Evolutionary conservation across 2,113 vertebrate species (phyloP).

Genomic region (Jacana jacana): DNA sequence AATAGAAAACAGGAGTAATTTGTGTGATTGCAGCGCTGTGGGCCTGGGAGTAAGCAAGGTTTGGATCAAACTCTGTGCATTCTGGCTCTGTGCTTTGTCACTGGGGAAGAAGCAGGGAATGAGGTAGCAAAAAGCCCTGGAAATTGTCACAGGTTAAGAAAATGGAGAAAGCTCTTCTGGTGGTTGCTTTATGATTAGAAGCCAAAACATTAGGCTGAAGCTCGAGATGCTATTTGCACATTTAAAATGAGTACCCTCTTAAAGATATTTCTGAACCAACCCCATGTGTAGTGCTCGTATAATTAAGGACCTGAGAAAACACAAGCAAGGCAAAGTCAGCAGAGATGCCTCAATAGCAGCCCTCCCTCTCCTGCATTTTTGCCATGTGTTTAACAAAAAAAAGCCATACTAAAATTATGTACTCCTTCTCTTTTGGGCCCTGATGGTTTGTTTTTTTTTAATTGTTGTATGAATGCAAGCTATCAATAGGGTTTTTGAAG

Average conservation of each 20-base stretch:
- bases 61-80: neutral
- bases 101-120: neutral
- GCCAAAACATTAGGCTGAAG: neutral
- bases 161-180: neutral
- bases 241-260: neutral
- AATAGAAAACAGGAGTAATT: neutral
- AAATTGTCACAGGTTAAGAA: neutral
- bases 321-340: neutral
- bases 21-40: neutral
- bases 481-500: neutral
- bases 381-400: neutral
- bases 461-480: neutral
- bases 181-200: neutral
- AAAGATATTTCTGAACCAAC: conserved; percentile 14
- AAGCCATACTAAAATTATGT: neutral
- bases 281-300: neutral
- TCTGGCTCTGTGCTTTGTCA: neutral
- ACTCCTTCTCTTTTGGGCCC: neutral
- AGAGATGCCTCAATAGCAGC: neutral
- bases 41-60: neutral
- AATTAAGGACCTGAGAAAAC: conserved; percentile 5
- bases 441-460: neutral
- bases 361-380: neutral
- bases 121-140: neutral
- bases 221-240: neutral